Evolutionary conservation across 2,888 invertebrate species (phyloP), one percentile per base, ranked within the genome.

Genomic region (Branchipolynoe longqiensis): DNA sequence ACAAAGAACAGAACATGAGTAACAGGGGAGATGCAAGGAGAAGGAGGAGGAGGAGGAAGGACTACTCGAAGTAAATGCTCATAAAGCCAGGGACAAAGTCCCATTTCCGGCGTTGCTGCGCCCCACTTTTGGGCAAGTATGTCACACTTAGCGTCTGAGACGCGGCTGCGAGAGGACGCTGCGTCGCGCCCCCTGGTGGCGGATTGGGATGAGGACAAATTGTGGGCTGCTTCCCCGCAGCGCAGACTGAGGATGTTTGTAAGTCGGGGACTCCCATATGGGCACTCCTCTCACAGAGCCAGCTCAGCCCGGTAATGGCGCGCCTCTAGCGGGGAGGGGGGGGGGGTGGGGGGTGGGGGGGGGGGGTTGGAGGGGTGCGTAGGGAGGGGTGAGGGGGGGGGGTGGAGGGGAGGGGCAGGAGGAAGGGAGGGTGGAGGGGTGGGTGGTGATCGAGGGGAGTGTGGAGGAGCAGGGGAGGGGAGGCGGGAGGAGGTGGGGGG

Each of bases 141-240:
- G n/a, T n/a, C n/a, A n/a, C n/a, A n/a, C n/a, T n/a, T n/a, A n/a
- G n/a, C n/a, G n/a, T n/a, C n/a, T n/a, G n/a, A n/a, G n/a, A n/a
- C n/a, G n/a, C n/a, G n/a, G n/a, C n/a, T n/a, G n/a, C n/a, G n/a
- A n/a, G n/a, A n/a, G n/a, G 48, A 48, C 48, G 8, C 48, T 12
- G 48, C 8, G 48, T 18, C 8, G 48, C 18, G 8, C 48, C 48
- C 8, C 8, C 8, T n/a, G 69, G 69, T n/a, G 12, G 38, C 18
- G 38, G 69, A 69, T 69, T 33, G 12, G 69, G 69, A 33, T 33
- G 36, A 22, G 36, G 69, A 69, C 69, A 69, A 69, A 69, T 69
- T 69, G 69, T 36, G 18, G 69, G 33, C 14, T 12, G 33, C 69
- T 69, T 69, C 36, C n/a, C 36, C 25, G 69, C n/a, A 38, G 12